Evolutionary conservation across 2,797 vertebrate genomes (phyloP), one percentile per base, ranked within the genome.

Genomic region (Cheirogaleus major): DNA sequence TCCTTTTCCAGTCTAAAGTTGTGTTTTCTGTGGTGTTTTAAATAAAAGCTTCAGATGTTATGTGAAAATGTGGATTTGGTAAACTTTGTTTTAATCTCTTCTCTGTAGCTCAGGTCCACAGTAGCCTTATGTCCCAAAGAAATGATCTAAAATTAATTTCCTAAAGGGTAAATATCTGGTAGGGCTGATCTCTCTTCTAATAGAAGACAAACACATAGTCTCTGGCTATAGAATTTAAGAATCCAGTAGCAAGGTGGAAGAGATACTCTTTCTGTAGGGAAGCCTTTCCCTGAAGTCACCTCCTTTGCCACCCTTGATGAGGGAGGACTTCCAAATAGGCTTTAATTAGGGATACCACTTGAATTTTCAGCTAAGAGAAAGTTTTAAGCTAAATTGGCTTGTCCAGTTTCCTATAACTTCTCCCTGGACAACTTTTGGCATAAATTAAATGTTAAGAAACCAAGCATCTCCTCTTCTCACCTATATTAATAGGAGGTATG

Each of bases 381-480:
- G n/a, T 61, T 96, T 90, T 89, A 75, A 91, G 76, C 14, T 91
- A 93, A 89, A 91, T 75, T 55, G 73, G 30, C 23, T 78, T 38
- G 23, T 84, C 67, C 30, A 32, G 27, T 90, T 80, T 90, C 43
- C 41, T 91, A 20, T 41, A 55, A 72, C 38, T 93, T 97, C 59
- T 7, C 50, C 41, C 55, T 55, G 17, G n/a, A 93, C 65, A 96
- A 91, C 10, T 79, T 91, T 55, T 89, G 41, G 82, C 80, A 30
- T 38, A 90, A 85, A 73, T 91, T 61, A 96, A 63, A 79, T 69
- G 14, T 87, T 61, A 86, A 96, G 55, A 90, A 94, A 93, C 27
- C 20, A 94, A 94, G 48, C 13, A 45, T 78, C 12, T 32, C 70
- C 32, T 93, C 61, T 79, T 89, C 43, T 59, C 41, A 87, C 38